Percentiles rank a stretch among this genome's conserved stretches.
Evolutionary conservation across 2,888 invertebrate genomes (phyloP).

Genomic region (Seira ritae): DNA sequence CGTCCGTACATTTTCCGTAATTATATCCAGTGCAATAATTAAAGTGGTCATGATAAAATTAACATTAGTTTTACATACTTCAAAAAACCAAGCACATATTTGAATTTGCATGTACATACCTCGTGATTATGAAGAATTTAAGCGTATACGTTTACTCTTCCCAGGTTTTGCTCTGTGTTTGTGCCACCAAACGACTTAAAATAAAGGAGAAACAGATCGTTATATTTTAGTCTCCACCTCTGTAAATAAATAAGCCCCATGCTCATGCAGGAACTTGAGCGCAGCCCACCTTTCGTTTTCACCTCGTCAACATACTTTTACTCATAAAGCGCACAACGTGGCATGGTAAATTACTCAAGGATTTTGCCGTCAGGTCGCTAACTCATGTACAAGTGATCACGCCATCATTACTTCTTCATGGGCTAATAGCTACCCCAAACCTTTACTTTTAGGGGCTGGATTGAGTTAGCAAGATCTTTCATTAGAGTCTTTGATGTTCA

Average conservation of each 20-base stretch:
- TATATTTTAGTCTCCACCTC: neutral
- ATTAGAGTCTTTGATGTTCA: neutral
- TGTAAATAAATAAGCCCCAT: neutral
- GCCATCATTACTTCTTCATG: constrained; percentile 58
- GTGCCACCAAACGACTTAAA: neutral
- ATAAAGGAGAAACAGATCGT: neutral
- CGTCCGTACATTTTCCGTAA: constrained; percentile 1
- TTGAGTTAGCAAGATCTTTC: neutral
- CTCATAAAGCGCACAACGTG: too few relatives aligned
- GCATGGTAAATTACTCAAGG: neutral
- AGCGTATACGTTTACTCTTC: constrained; percentile 51
- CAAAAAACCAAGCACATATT: neutral
- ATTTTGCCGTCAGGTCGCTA: neutral
- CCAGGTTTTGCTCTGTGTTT: constrained; percentile 3
- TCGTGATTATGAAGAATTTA: constrained; percentile 24
- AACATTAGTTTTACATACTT: too few relatives aligned
- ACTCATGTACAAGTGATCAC: neutral
- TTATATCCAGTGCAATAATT: constrained; percentile 4
- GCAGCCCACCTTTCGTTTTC: constrained; percentile 10
- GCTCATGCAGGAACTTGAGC: neutral
- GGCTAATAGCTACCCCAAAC: neutral
- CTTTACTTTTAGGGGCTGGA: neutral
- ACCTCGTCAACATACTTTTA: constrained; percentile 5
- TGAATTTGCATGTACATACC: neutral
- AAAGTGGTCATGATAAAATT: neutral